Conservation (phyloP, 2,888 invertebrate species). For the Augochlorella aurata region DNA sequence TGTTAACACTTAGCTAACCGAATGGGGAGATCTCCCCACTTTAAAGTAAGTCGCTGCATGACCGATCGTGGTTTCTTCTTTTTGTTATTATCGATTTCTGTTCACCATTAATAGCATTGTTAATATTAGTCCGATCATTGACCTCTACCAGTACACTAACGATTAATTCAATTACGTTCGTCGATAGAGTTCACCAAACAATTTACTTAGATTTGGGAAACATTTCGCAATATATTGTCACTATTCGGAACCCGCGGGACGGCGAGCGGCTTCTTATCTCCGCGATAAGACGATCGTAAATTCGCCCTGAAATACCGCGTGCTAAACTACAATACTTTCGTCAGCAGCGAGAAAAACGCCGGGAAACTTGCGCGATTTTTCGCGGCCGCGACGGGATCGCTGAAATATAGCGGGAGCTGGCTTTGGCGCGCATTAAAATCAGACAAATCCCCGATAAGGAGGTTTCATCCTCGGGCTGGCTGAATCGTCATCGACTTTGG, state of each 20-base stretch:
- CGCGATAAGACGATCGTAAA: background rate
- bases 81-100: too few relatives aligned
- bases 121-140: too few relatives aligned
- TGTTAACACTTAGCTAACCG: too few relatives aligned
- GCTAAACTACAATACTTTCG: background rate
- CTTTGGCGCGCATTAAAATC: constrained; percentile 59
- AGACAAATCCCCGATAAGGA: constrained; percentile 65
- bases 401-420: constrained; percentile 57
- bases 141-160: too few relatives aligned
- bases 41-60: too few relatives aligned
- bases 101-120: too few relatives aligned
- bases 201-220: too few relatives aligned
- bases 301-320: background rate
- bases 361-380: background rate
- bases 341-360: background rate
- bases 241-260: background rate
- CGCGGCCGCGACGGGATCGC: constrained; percentile 24
- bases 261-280: background rate
- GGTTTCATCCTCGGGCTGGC: constrained; percentile 51
- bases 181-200: too few relatives aligned
- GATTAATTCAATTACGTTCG: too few relatives aligned
- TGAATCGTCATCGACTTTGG: constrained; percentile 65
- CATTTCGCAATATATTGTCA: too few relatives aligned
- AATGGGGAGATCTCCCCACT: too few relatives aligned
- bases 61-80: too few relatives aligned